A percentile compares a stretch with the other conserved stretches of the same genome.
These are phyloP conservation scores for Eolophus roseicapilla DNA, from an alignment of 2,113 vertebrate species.

Conservation along the genomic window DNA sequence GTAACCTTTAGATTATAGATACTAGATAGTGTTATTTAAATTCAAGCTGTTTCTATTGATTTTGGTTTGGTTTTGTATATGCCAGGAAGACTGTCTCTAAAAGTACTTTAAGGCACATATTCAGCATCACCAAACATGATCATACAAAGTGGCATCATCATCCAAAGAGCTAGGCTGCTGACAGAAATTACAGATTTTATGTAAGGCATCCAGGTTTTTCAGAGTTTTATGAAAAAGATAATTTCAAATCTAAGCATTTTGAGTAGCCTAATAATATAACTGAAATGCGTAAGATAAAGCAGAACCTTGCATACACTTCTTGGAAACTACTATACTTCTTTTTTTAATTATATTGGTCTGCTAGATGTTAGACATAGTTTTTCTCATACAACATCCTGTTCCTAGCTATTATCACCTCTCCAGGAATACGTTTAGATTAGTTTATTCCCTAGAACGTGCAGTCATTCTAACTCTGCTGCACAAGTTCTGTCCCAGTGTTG, in stretches of 20 bases:
- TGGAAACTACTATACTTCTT: background rate
- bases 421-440: background rate
- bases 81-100: background rate
- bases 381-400: background rate
- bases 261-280: background rate
- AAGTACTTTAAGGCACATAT: background rate
- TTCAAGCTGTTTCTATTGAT: constrained; percentile 14
- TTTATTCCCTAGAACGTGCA: background rate
- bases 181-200: background rate
- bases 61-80: constrained; percentile 6
- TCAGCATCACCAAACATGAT: background rate
- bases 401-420: background rate
- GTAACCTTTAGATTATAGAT: constrained; percentile 38
- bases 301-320: background rate
- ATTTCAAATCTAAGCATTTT: background rate
- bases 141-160: background rate
- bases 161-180: background rate
- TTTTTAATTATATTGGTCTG: background rate
- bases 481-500: background rate
- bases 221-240: background rate
- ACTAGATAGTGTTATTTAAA: constrained; percentile 3
- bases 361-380: background rate
- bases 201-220: background rate
- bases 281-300: background rate
- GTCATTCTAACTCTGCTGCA: background rate